phyloP scores from a whole-genome alignment of 64 coral and sea anemone species.

The Montipora foliosa region DNA sequence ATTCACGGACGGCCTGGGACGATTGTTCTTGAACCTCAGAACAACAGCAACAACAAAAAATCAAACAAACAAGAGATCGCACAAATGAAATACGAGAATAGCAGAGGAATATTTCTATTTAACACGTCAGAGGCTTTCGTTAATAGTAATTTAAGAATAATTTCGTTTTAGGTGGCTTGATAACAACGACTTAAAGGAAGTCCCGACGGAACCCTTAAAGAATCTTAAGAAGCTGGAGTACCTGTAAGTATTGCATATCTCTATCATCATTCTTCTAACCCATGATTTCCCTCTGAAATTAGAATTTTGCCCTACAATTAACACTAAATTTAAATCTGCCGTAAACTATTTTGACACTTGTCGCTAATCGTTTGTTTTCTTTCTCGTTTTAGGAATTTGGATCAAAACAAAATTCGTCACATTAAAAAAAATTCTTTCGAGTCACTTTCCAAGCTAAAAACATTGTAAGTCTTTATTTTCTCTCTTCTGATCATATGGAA shows the following conservation, averaged over 20 bases:
- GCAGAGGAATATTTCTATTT: no score
- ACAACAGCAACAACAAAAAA: no score
- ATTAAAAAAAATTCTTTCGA: slow-evolving; percentile 8
- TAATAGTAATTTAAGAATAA: not conserved
- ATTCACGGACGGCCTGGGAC: no score
- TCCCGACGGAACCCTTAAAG: slow-evolving; percentile 38
- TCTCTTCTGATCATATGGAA: not conserved
- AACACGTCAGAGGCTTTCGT: no score
- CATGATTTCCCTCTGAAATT: no score
- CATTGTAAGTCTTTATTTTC: not conserved
- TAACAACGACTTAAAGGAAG: slow-evolving; percentile 24
- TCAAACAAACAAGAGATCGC: no score
- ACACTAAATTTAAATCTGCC: no score
- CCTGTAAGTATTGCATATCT: slow-evolving; percentile 28
- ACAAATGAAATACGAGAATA: no score
- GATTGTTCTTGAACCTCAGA: no score
- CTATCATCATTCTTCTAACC: not conserved
- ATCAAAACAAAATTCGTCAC: slow-evolving; percentile 13
- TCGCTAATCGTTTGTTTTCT: not conserved
- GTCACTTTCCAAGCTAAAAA: not conserved
- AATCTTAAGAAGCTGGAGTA: not conserved
- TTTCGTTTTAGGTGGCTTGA: slow-evolving; percentile 30
- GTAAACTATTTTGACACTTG: not conserved
- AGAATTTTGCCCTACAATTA: no score
- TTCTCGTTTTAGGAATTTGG: slow-evolving; percentile 18